phyloP scores from a whole-genome alignment of 2,797 vertebrate genomes.

The Sebastes baramenuke region DNA sequence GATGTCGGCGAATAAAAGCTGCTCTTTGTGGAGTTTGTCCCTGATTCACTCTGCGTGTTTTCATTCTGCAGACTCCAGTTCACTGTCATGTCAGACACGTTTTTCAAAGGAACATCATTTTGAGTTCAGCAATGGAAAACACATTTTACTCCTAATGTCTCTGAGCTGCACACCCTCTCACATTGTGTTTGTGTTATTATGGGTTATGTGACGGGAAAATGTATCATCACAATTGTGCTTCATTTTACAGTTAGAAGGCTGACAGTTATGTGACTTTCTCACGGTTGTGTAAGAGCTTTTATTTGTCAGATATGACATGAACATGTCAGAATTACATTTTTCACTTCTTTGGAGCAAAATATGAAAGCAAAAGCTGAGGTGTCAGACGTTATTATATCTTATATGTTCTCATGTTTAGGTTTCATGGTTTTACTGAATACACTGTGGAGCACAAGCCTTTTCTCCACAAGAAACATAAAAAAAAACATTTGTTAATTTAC shows the following conservation, averaged over 20 bases:
- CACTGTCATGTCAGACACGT: neutral
- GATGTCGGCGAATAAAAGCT: constrained; percentile 33
- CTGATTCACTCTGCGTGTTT: constrained; percentile 11
- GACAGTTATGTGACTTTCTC: neutral
- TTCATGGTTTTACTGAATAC: neutral
- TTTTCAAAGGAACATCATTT: constrained; percentile 14
- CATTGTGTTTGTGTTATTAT: neutral
- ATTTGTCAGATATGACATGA: neutral
- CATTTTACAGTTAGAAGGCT: neutral
- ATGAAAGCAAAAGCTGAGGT: neutral
- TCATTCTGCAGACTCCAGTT: neutral
- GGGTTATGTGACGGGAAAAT: neutral
- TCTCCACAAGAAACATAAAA: neutral
- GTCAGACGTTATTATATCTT: neutral
- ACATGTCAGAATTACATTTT: neutral
- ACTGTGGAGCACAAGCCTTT: neutral
- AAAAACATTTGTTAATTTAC: neutral
- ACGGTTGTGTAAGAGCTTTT: neutral
- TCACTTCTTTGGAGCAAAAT: neutral
- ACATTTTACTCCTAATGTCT: neutral
- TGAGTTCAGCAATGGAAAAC: constrained; percentile 1
- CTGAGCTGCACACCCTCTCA: neutral
- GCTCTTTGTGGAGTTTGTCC: constrained; percentile 34
- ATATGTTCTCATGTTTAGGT: neutral
- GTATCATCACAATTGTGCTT: neutral